These are phyloP conservation scores for Deilephila porcellus DNA, from an alignment of 2,888 invertebrate genomes.

Conservation along the genomic window DNA sequence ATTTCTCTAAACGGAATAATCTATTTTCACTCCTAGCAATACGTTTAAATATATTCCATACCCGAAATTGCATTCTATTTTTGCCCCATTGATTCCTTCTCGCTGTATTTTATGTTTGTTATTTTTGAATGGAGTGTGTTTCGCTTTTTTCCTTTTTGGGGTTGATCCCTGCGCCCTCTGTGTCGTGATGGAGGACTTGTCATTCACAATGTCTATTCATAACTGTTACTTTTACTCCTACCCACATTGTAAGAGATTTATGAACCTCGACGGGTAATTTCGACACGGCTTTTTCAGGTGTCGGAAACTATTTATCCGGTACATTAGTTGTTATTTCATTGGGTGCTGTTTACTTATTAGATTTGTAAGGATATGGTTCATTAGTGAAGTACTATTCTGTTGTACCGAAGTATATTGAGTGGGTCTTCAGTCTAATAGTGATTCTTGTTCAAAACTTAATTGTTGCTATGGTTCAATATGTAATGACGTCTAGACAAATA, in stretches of 20 bases:
- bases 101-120: slow-evolving; percentile 50
- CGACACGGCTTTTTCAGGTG: neutral
- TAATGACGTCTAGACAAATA: too few relatives aligned
- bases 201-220: slow-evolving; percentile 39
- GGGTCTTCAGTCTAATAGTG: too few relatives aligned
- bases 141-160: slow-evolving; percentile 37
- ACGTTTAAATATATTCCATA: slow-evolving; percentile 54
- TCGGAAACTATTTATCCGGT: slow-evolving; percentile 3
- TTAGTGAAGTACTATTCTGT: too few relatives aligned
- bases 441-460: too few relatives aligned
- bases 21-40: slow-evolving; percentile 15
- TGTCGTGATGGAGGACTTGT: slow-evolving; percentile 51
- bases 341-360: neutral
- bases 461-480: too few relatives aligned
- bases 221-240: slow-evolving; percentile 7
- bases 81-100: slow-evolving; percentile 54
- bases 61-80: slow-evolving; percentile 59
- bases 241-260: slow-evolving; percentile 42
- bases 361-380: too few relatives aligned
- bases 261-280: slow-evolving; percentile 33
- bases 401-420: too few relatives aligned
- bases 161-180: slow-evolving; percentile 42
- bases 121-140: slow-evolving; percentile 49
- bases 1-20: neutral
- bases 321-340: neutral